Evolutionary conservation across 2,888 invertebrate genomes (phyloP).

Genomic region (Apamea anceps): DNA sequence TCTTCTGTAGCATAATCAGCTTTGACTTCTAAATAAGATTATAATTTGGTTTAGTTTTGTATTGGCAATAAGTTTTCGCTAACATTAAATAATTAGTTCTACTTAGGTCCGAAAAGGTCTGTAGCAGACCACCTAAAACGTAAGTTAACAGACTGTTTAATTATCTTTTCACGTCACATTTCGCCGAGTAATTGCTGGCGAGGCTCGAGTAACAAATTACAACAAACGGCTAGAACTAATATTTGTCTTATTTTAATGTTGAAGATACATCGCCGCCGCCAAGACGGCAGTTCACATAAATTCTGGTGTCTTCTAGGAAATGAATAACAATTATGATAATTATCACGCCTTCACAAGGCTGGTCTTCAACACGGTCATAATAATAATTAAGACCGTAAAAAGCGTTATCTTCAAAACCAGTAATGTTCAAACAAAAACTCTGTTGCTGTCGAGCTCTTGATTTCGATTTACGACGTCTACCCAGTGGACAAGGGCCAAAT

Average conservation of each 20-base stretch:
- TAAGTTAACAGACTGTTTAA: slow-evolving; percentile 67
- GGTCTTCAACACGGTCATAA: slow-evolving; percentile 80
- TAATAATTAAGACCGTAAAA: slow-evolving; percentile 87
- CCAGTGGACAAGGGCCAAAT: slow-evolving; percentile 68
- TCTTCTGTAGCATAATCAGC: background rate
- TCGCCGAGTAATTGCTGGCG: slow-evolving; percentile 63
- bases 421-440: slow-evolving; percentile 86
- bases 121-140: slow-evolving; percentile 62
- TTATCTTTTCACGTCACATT: slow-evolving; percentile 67
- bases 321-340: slow-evolving; percentile 86
- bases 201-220: slow-evolving; percentile 53
- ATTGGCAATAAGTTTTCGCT: slow-evolving; percentile 63
- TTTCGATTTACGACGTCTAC: slow-evolving; percentile 81
- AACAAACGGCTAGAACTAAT: slow-evolving; percentile 54
- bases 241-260: slow-evolving; percentile 62
- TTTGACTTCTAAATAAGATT: slow-evolving; percentile 48
- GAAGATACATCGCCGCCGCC: slow-evolving; percentile 62
- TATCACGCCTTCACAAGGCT: slow-evolving; percentile 82
- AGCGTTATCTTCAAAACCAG: slow-evolving; percentile 86
- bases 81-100: slow-evolving; percentile 67
- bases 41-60: slow-evolving; percentile 56
- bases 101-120: slow-evolving; percentile 67
- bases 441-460: slow-evolving; percentile 81
- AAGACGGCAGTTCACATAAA: slow-evolving; percentile 68
- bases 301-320: slow-evolving; percentile 77